Base-by-base conservation (phyloP, 2,888 invertebrate genomes). In the Prenolepis imparis region DNA sequence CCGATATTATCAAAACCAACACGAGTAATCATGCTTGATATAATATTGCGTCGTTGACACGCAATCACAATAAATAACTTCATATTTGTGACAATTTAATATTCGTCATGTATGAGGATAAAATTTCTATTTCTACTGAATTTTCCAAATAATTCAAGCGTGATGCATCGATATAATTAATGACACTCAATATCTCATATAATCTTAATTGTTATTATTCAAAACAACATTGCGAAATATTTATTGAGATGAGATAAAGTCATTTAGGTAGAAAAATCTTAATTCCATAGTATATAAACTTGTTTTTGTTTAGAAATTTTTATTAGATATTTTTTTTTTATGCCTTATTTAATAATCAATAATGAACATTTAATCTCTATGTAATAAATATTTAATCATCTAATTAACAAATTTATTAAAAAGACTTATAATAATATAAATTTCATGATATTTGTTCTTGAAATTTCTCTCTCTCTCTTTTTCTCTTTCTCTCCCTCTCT, bases 1-100 rank as follows among this genome's bases (percentile, higher is more conserved):
- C 12, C 21, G 24, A 78, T 52, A 44, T 68, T 59, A 24, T 36
- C 32, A 44, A 48, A 59, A 36, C 24, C 44, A 12, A 36, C 44
- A 32, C 12, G 57, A 59, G 32, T 78, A 59, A 70, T 61, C 44
- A 24, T 12, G 18, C 12, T 24, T 32, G 24, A 78, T 68, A 68
- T 78, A 57, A 41, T 32, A 24, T 77, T 66, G n/a, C 28, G 9
- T 24, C 39, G 68, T 59, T 41, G 12, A 36, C 68, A 68, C 8
- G 77, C 77, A 55, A 78, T 67, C 21, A 57, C 57, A 64, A 57
- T 78, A 78, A 67, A 78, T 57, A 78, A 78, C 36, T 55, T 18
- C 32, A 28, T 41, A 78, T n/a, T 44, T 12, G 24, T 55, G 32
- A 78, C 67, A 67, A 36, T 68, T 78, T 59, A 68, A 57, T 57